Evolutionary conservation across 2,113 vertebrate genomes (phyloP), one percentile per base, ranked within the genome.

Genomic region (Coregonus clupeaformis): DNA sequence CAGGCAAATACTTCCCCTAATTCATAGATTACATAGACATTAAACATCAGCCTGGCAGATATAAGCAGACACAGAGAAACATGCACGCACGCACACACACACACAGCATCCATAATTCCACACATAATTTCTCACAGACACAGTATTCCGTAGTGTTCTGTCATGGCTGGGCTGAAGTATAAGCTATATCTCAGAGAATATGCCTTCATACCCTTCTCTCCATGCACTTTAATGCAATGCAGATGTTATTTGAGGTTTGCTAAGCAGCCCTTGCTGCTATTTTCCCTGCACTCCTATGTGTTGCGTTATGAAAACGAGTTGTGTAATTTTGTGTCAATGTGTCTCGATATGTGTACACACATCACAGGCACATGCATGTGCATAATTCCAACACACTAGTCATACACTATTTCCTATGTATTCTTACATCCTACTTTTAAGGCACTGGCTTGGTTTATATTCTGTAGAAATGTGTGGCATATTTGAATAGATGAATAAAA

Each of bases 191-290:
- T 42, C 36, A 42, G 36, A 9, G 36, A 42, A 42, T 42, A 42
- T 42, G 36, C 5, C 36, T 42, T 42, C 36, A 42, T 11, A 42
- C 36, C 27, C 74, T 86, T 89, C 86, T 90, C 77, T 83, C 88
- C 88, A 82, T 91, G 89, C 86, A 81, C 87, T 91, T 89, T 84
- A 86, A 89, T 87, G 90, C 92, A 91, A 42, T 42, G 36, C 36
- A 42, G 36, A 42, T 42, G 36, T 42, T 42, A 42, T 84, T n/a
- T 76, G 18, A 45, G 75, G 25, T 78, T 7, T 73, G 70, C 24
- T n/a, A 47, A 36, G 65, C 30, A 63, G 75, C 69, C 68, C 42
- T 71, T 68, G 67, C 75, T 69, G 42, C 73, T 81, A 3, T 47
- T 84, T 42, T 11, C 36, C 9, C 36, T 42, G 36, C 36, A 42